Percentiles rank a stretch among this genome's conserved stretches.
Evolutionary conservation across 2,113 vertebrate species (phyloP).

Genomic region (Leptobrachium ailaonicum): DNA sequence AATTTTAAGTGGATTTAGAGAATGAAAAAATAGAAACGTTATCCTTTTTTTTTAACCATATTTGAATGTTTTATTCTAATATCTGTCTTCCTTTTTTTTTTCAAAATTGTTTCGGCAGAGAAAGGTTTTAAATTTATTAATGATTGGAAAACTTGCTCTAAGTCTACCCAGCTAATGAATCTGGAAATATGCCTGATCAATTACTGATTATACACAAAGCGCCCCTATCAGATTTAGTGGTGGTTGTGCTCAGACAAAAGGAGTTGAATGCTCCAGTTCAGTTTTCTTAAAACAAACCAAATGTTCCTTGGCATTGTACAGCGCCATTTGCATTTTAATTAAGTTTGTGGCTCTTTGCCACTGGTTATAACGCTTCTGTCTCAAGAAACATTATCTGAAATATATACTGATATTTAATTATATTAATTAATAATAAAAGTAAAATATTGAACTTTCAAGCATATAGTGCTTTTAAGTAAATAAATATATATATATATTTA

Average conservation of each 20-base stretch:
- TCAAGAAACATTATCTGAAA: background rate
- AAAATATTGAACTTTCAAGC: background rate
- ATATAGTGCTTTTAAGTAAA: no score
- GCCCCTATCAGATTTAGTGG: slow-evolving; percentile 42
- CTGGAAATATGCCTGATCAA: slow-evolving; percentile 56
- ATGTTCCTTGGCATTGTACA: slow-evolving; percentile 52
- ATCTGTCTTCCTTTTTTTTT: no score
- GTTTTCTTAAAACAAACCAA: slow-evolving; percentile 48
- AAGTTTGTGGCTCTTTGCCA: slow-evolving; percentile 48
- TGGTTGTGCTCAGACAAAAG: slow-evolving; percentile 51
- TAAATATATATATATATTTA: no score
- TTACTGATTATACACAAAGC: slow-evolving; percentile 55
- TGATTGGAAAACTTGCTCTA: slow-evolving; percentile 15
- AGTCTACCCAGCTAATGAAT: slow-evolving; percentile 53
- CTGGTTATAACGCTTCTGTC: slow-evolving; percentile 23
- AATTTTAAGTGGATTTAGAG: no score
- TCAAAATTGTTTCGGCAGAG: no score
- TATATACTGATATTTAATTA: background rate
- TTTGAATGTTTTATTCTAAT: no score
- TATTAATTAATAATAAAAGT: background rate
- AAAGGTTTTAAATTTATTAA: no score
- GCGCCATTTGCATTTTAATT: slow-evolving; percentile 57
- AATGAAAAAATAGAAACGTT: no score
- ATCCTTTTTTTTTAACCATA: no score
- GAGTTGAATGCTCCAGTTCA: slow-evolving; percentile 53